These are phyloP conservation scores for Parazoanthus swiftii DNA, from an alignment of 92 coral and sea anemone genomes.

Conservation along the genomic window DNA sequence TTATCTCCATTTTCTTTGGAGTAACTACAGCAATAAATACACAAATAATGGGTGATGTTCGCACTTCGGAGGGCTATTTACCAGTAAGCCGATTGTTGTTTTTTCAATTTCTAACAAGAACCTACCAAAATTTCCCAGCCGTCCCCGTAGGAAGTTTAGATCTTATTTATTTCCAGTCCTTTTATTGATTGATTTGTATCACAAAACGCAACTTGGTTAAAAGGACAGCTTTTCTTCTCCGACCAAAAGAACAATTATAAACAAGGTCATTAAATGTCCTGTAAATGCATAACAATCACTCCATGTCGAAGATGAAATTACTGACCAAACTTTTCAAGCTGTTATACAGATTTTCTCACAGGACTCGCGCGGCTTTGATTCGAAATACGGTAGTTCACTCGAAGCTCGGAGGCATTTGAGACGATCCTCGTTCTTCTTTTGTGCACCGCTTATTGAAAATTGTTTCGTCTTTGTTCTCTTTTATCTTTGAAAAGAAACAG, in stretches of 20 bases:
- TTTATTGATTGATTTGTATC: constrained; percentile 35
- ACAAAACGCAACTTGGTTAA: constrained; percentile 8
- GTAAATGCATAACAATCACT: constrained; percentile 30
- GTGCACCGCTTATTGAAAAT: neutral
- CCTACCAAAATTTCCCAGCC: neutral
- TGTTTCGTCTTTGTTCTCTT: constrained; percentile 23
- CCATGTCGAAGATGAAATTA: constrained; percentile 10
- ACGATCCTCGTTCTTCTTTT: neutral
- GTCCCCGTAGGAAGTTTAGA: neutral
- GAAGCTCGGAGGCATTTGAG: neutral
- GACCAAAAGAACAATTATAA: constrained; percentile 30
- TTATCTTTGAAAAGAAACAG: constrained; percentile 28
- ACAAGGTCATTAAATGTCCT: constrained; percentile 31
- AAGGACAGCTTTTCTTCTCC: constrained; percentile 20
- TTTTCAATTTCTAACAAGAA: neutral
- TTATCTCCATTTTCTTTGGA: neutral
- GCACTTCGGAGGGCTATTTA: constrained; percentile 15
- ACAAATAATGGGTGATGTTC: constrained; percentile 9
- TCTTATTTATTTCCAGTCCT: constrained; percentile 18
- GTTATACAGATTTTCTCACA: neutral
- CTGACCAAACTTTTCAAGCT: neutral
- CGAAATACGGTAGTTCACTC: neutral
- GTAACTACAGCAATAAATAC: neutral
- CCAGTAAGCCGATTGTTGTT: constrained; percentile 6
- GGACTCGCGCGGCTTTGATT: neutral